Evolutionary conservation across 2,888 invertebrate species (phyloP), one percentile per base, ranked within the genome.

Genomic region (Cactoblastis cactorum): DNA sequence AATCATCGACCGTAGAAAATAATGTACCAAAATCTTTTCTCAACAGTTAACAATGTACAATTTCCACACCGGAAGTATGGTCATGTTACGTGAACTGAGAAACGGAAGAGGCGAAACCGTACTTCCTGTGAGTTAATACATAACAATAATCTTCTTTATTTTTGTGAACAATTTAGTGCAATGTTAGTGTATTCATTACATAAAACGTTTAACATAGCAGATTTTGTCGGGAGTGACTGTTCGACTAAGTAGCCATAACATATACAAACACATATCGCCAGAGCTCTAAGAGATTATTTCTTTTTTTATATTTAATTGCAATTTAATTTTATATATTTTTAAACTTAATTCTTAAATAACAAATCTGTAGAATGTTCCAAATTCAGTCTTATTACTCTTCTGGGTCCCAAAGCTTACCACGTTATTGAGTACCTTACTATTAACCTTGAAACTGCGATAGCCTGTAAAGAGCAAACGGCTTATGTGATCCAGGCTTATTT

Each of bases 31-130:
- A 49, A 41, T 22, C 33, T 33, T 39, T 35, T 32, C 11, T 12
- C 18, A 17, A 14, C 32, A 41, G 33, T 22, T 34, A 33, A 33
- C 53, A 56, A 57, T 60, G 55, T 61, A 64, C 56, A 62, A 63
- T 69, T 68, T 73, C 62, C 65, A 57, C 67, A 61, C 71, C 74
- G 74, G 74, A 75, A 69, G 59, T 58, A 59, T 61, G 55, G 57
- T 63, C 64, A 67, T 68, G 69, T 75, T 69, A 71, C 77, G 77
- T 77, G 76, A 66, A 65, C 62, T 62, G 62, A 65, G 63, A 62
- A 64, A 59, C 76, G 76, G 78, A 77, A 75, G 68, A 67, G 63
- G 67, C 68, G 62, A 73, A 70, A 71, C 70, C 69, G 61, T 58
- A 65, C 66, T 68, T 72, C 57, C 55, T 58, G 60, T 57, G 57